A percentile compares a stretch with the other conserved stretches of the same genome.
Evolutionary conservation across 2,113 vertebrate species (phyloP).

Genomic region (Rhynchopsitta pachyrhyncha): DNA sequence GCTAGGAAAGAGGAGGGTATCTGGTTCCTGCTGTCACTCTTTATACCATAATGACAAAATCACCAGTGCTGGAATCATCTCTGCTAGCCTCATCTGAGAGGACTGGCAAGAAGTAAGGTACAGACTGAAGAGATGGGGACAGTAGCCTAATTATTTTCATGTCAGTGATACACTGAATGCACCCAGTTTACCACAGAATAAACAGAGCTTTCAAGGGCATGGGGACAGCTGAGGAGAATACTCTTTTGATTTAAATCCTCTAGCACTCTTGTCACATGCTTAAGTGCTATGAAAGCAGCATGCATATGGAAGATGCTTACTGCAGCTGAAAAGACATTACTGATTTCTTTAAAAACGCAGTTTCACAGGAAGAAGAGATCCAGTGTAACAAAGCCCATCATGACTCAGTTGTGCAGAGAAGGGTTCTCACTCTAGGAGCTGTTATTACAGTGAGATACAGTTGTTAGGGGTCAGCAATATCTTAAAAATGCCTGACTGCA

Average conservation of each 20-base stretch:
- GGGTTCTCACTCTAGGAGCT: not conserved
- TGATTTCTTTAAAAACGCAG: not conserved
- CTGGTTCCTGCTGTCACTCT: slow-evolving; percentile 28
- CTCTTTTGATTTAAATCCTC: slow-evolving; percentile 41
- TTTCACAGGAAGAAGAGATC: not conserved
- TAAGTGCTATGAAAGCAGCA: not conserved
- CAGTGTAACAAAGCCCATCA: not conserved
- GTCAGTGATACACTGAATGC: not conserved
- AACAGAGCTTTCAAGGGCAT: slow-evolving; percentile 40
- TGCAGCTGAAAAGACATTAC: not conserved
- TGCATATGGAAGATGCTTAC: not conserved
- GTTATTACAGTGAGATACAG: not conserved
- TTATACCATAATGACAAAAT: not conserved
- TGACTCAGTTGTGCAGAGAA: not conserved
- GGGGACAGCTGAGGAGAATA: slow-evolving; percentile 20
- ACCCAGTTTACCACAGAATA: slow-evolving; percentile 28
- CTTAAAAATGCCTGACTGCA: not conserved
- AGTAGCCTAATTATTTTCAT: slow-evolving; percentile 36
- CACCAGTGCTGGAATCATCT: slow-evolving; percentile 1
- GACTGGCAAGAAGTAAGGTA: not conserved
- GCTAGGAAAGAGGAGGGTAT: not conserved
- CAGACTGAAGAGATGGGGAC: not conserved
- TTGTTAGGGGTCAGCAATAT: not conserved
- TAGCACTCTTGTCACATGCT: not conserved
- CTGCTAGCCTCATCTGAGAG: slow-evolving; percentile 50